phyloP scores from a whole-genome alignment of 2,888 invertebrate genomes.

The Drosophila testacea region DNA sequence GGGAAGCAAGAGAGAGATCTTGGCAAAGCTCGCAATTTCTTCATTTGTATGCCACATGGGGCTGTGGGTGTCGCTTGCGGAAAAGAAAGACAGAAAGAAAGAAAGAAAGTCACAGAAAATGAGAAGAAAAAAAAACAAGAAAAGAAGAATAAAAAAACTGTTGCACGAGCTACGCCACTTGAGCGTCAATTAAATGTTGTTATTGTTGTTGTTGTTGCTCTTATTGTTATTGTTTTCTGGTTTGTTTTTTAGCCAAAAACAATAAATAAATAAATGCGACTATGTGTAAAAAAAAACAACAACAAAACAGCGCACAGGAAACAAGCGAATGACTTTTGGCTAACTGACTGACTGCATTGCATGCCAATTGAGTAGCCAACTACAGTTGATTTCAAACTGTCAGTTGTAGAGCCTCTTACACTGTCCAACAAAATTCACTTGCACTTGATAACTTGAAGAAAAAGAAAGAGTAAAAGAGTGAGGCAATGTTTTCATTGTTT shows the following conservation, averaged over 20 bases:
- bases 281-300: slow-evolving; percentile 13
- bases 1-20: slow-evolving; percentile 26
- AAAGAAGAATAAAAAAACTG: slow-evolving; percentile 40
- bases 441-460: not conserved
- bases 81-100: slow-evolving; percentile 53
- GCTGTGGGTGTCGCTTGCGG: slow-evolving; percentile 68
- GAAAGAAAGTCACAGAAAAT: slow-evolving; percentile 36
- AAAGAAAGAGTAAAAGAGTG: not conserved
- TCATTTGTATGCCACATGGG: slow-evolving; percentile 68
- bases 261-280: slow-evolving; percentile 35
- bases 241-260: slow-evolving; percentile 45
- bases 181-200: slow-evolving; percentile 61
- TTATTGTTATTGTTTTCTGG: slow-evolving; percentile 17
- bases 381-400: slow-evolving; percentile 7
- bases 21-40: slow-evolving; percentile 48
- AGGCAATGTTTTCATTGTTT: not conserved
- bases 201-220: slow-evolving; percentile 32
- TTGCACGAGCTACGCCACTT: slow-evolving; percentile 37
- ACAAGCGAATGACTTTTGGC: slow-evolving; percentile 5
- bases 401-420: slow-evolving; percentile 1
- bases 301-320: slow-evolving; percentile 31
- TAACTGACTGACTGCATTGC: slow-evolving; percentile 22
- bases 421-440: not conserved
- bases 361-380: slow-evolving; percentile 34
- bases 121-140: not conserved